Evolutionary conservation across 2,797 vertebrate genomes (phyloP).

Genomic region (Enteromius mattozi): DNA sequence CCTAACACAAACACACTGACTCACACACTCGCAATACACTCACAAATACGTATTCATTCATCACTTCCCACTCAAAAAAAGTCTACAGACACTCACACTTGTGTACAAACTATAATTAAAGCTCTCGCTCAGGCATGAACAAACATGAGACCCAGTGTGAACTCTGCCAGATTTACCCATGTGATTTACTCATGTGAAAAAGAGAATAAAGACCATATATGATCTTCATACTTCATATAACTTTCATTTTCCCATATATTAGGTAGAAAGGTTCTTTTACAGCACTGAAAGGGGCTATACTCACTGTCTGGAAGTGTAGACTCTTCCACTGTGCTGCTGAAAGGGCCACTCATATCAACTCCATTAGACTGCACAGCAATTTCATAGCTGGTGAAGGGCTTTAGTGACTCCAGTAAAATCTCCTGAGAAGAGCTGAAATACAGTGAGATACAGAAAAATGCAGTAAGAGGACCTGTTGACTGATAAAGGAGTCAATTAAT

Average conservation of each 20-base stretch:
- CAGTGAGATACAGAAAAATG: not conserved
- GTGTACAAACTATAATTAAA: conserved; percentile 14
- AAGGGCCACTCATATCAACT: conserved; percentile 86
- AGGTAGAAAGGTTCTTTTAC: not conserved
- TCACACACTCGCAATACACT: conserved; percentile 39
- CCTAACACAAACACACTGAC: conserved; percentile 38
- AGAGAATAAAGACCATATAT: not conserved
- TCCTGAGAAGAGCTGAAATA: conserved; percentile 87
- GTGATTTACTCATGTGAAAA: not conserved
- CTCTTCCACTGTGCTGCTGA: conserved; percentile 88
- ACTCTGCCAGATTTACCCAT: not conserved
- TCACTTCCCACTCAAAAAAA: conserved; percentile 7
- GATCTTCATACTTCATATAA: not conserved
- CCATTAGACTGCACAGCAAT: conserved; percentile 96
- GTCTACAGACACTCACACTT: not conserved
- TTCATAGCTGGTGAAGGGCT: conserved; percentile 94
- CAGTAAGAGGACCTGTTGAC: not conserved
- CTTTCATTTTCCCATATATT: not conserved
- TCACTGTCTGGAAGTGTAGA: conserved; percentile 92
- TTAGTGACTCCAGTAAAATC: conserved; percentile 88
- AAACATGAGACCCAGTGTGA: not conserved
- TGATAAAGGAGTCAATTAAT: not conserved
- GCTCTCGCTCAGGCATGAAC: not conserved
- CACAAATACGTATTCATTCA: conserved; percentile 7
- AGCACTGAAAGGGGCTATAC: conserved; percentile 63